phyloP scores from a whole-genome alignment of 2,797 vertebrate species.

The Amblyraja radiata region DNA sequence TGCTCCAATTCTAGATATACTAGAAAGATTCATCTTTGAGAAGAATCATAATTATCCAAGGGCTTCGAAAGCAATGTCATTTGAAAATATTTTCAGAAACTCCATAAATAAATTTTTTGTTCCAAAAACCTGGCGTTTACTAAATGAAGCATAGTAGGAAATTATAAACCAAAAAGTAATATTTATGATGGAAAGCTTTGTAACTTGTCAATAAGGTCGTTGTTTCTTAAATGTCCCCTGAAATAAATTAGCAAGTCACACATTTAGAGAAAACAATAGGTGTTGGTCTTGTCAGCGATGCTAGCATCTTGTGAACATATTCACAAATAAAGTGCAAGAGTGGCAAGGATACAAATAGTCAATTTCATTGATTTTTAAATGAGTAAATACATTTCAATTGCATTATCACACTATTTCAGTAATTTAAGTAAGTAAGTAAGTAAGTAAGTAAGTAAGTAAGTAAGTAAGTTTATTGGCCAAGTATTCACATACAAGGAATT shows the following conservation, averaged over 20 bases:
- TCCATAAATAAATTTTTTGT: not conserved
- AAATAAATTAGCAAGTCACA: no score
- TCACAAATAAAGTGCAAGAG: not conserved
- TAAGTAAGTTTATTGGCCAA: no score
- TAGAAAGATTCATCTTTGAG: not conserved
- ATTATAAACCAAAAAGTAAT: not conserved
- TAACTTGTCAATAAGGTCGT: not conserved
- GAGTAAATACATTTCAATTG: not conserved
- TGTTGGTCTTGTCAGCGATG: no score
- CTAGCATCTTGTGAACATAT: no score
- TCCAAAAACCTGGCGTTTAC: not conserved
- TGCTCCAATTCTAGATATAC: not conserved
- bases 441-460: no score
- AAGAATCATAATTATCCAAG: not conserved
- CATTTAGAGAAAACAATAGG: no score
- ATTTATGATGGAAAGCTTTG: not conserved
- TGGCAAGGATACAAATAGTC: not conserved
- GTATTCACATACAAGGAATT: no score
- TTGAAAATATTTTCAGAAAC: not conserved
- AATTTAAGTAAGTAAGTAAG: not conserved
- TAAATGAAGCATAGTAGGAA: not conserved
- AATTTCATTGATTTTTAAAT: slow-evolving; percentile 26
- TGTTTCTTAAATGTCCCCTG: no score
- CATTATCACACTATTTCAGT: not conserved
- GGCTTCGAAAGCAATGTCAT: not conserved